Evolutionary conservation across 2,113 vertebrate genomes (phyloP), one percentile per base, ranked within the genome.

Genomic region (Phaetusa simplex): DNA sequence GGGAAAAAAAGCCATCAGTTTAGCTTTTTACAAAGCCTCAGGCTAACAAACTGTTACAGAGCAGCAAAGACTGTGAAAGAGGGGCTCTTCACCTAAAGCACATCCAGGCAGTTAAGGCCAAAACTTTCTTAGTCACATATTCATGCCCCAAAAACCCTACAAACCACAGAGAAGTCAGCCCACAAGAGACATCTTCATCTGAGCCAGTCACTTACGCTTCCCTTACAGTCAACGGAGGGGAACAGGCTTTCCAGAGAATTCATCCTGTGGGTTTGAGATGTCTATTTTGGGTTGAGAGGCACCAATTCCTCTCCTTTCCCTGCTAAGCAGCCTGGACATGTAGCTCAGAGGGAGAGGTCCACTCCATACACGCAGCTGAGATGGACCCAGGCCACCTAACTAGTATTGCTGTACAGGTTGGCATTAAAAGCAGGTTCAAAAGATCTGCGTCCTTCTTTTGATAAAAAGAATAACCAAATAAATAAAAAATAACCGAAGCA

Each of bases 211-310:
- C 23, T 26, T 65, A 32, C 3, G 32, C 11, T 34, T 61, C 40
- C 32, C 14, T 72, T 67, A 29, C 5, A 52, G 29, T 23, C 66
- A 91, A 30, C 1, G 0, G 32, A 66, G 34, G 78, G 15, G 52
- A 94, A 47, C 9, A 67, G 9, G 10, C 32, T 55, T 64, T 66
- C 19, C 5, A 14, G 13, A 70, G 22, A 83, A 88, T 42, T 66
- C 38, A 90, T 32, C n/a, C 20, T 0, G 0, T 1, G 0, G 10
- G 49, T 32, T 7, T 20, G 13, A 40, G 32, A 59, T 23, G 5
- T 32, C 27, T 17, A 2, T 26, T 77, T 90, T 24, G 22, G 45
- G 16, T 47, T 52, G 59, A 80, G 62, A 88, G 82, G 21, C 43
- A 61, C 5, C 14, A 30, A 4, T 45, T 55, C 69, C 36, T 71